Percentiles rank a stretch among this genome's conserved stretches.
phyloP scores from a whole-genome alignment of 2,888 invertebrate species.

The Acleris holmiana region DNA sequence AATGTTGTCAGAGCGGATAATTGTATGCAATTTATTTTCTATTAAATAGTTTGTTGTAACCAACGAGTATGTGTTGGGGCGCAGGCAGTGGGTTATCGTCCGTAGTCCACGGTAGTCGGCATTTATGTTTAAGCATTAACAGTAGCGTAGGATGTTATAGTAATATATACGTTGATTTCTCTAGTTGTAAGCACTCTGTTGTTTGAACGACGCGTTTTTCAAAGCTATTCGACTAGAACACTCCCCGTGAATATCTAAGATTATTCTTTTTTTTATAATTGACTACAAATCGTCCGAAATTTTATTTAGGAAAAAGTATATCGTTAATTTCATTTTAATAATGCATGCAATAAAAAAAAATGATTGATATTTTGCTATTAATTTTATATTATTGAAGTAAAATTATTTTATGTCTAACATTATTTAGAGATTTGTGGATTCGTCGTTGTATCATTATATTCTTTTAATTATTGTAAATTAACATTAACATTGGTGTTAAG shows the following conservation, averaged over 20 bases:
- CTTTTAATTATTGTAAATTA: constrained; percentile 48
- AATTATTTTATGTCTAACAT: constrained; percentile 68
- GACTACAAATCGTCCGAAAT: constrained; percentile 68
- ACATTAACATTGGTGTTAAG: constrained; percentile 27
- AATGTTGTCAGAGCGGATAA: too few species aligned
- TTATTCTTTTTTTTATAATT: constrained; percentile 28
- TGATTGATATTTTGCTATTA: constrained; percentile 78
- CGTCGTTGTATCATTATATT: constrained; percentile 70
- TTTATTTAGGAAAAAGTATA: constrained; percentile 64
- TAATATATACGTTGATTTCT: constrained; percentile 84
- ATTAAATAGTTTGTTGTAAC: too few species aligned
- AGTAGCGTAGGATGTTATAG: constrained; percentile 77
- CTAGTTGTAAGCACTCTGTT: constrained; percentile 76
- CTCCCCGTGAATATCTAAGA: constrained; percentile 35
- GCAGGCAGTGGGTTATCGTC: constrained; percentile 38
- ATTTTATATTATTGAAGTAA: constrained; percentile 61
- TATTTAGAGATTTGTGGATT: constrained; percentile 63
- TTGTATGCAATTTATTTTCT: too few species aligned
- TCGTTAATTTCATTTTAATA: constrained; percentile 72
- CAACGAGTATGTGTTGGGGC: constrained; percentile 1
- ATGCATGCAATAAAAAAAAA: constrained; percentile 81
- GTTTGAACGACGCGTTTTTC: constrained; percentile 63
- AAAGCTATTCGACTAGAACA: constrained; percentile 43
- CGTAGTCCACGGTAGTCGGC: constrained; percentile 72
- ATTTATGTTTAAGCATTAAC: constrained; percentile 83